A percentile compares a stretch with the other conserved stretches of the same genome.
Evolutionary conservation across 2,113 vertebrate genomes (phyloP).

Genomic region (Lontra canadensis): DNA sequence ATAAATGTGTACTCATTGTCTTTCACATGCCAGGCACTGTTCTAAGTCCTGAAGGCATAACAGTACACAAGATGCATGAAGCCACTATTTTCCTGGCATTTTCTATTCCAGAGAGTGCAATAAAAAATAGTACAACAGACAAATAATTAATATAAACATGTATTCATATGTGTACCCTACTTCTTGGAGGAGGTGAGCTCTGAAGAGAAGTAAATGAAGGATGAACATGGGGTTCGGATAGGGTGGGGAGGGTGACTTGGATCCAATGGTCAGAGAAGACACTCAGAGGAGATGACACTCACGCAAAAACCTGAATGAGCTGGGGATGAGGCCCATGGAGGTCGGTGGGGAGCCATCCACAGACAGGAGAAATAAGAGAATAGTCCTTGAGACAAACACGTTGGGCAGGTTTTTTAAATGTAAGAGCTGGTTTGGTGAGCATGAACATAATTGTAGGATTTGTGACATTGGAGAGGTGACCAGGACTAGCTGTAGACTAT

Average conservation of each 20-base stretch:
- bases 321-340: neutral
- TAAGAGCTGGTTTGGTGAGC: neutral
- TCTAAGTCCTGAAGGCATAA: neutral
- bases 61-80: neutral
- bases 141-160: neutral
- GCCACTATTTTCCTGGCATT: neutral
- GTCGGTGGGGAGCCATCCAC: neutral
- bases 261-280: neutral
- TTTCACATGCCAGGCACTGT: neutral
- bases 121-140: neutral
- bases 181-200: neutral
- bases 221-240: neutral
- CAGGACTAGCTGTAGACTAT: neutral
- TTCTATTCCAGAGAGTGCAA: neutral
- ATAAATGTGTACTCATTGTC: neutral
- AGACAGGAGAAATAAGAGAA: neutral
- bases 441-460: neutral
- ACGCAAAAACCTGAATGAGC: neutral
- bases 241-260: neutral
- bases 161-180: neutral
- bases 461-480: neutral
- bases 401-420: neutral
- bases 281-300: neutral
- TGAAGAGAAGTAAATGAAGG: neutral
- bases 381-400: neutral